Evolutionary conservation across 2,888 invertebrate species (phyloP).

Genomic region (Ophion obscuratus): DNA sequence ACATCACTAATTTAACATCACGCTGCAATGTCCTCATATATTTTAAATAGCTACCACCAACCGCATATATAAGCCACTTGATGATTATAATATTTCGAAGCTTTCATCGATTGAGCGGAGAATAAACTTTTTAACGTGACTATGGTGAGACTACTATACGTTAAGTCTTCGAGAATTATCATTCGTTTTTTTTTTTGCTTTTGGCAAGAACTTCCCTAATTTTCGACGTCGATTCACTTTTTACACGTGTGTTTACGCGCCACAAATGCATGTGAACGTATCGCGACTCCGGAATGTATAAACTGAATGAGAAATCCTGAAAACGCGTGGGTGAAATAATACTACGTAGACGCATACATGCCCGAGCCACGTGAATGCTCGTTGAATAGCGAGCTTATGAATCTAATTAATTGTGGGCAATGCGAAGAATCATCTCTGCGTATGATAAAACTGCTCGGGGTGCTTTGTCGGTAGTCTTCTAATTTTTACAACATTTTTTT

Average conservation of each 20-base stretch:
- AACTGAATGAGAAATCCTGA: conserved; percentile 70
- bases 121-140: no score
- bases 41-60: neutral
- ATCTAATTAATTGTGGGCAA: conserved; percentile 22
- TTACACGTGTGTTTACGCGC: neutral
- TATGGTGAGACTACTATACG: no score
- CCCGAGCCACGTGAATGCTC: conserved; percentile 35
- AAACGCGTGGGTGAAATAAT: conserved; percentile 67
- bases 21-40: neutral
- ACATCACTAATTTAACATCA: neutral
- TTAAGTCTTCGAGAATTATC: neutral
- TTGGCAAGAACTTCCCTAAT: neutral
- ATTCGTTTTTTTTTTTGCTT: neutral
- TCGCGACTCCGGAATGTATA: conserved; percentile 39
- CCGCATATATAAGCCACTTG: neutral
- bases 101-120: no score
- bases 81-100: no score
- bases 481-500: neutral
- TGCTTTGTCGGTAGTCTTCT: neutral
- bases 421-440: conserved; percentile 4
- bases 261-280: conserved; percentile 3
- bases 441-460: neutral
- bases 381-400: conserved; percentile 24
- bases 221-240: neutral
- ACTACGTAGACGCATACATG: conserved; percentile 13